Conservation (phyloP, 2,888 invertebrate genomes). For the Tryphoninae sp. region DNA sequence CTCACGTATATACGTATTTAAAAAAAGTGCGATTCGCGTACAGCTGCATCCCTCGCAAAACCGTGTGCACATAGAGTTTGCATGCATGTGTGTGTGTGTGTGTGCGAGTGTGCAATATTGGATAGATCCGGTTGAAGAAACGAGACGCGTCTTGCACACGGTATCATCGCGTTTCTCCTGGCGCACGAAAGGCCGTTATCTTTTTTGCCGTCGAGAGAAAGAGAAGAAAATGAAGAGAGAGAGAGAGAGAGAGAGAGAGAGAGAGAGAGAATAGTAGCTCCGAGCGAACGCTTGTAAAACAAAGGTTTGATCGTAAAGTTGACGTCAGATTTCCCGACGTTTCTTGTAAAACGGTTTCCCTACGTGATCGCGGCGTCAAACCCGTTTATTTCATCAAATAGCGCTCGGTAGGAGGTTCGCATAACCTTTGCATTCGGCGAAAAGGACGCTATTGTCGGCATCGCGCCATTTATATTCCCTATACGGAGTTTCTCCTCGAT, state of each 20-base stretch:
- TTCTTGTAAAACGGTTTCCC: constrained; percentile 56
- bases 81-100: not conserved
- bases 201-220: not conserved
- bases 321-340: constrained; percentile 55
- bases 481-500: not conserved
- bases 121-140: not conserved
- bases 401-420: constrained; percentile 18
- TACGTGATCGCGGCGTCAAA: constrained; percentile 55
- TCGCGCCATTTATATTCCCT: constrained; percentile 28
- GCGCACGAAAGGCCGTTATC: not conserved
- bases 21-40: constrained; percentile 41
- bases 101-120: not conserved
- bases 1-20: not conserved
- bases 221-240: not conserved
- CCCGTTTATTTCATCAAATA: constrained; percentile 59
- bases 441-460: constrained; percentile 11
- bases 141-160: not conserved
- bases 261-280: constrained; percentile 11
- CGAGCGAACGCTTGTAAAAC: constrained; percentile 52
- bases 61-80: constrained; percentile 20
- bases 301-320: constrained; percentile 62
- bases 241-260: not conserved
- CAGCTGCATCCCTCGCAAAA: constrained; percentile 64
- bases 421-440: constrained; percentile 2
- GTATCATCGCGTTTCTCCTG: not conserved